phyloP scores from a whole-genome alignment of 2,888 invertebrate species.

The Itoplectis maculator region DNA sequence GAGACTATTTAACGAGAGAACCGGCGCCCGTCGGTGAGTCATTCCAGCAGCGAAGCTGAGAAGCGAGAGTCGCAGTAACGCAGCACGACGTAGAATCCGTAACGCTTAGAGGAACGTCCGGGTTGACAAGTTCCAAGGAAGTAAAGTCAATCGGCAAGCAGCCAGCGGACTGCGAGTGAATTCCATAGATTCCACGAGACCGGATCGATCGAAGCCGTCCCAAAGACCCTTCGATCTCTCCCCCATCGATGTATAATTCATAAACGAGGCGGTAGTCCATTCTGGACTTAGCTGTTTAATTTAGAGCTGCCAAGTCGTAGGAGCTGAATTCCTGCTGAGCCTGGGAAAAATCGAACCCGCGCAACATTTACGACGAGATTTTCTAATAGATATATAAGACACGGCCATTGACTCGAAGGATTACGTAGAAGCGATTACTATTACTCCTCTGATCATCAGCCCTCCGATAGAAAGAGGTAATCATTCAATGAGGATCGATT shows the following conservation, averaged over 20 bases:
- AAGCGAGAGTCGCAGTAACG: slow-evolving; percentile 28
- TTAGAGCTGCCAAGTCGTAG: not conserved
- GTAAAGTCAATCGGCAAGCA: not conserved
- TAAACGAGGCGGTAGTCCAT: not conserved
- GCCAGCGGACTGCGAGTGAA: slow-evolving; percentile 21
- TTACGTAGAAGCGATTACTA: slow-evolving; percentile 58
- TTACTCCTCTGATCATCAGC: slow-evolving; percentile 23
- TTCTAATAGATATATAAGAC: slow-evolving; percentile 13
- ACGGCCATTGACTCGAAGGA: slow-evolving; percentile 38
- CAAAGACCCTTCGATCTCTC: slow-evolving; percentile 21
- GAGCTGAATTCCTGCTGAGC: not conserved
- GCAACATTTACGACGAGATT: slow-evolving; percentile 42
- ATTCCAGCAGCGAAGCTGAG: slow-evolving; percentile 42
- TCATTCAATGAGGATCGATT: slow-evolving; percentile 48
- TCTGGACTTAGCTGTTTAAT: not conserved
- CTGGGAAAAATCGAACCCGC: slow-evolving; percentile 39
- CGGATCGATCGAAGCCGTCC: slow-evolving; percentile 29
- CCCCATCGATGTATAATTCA: slow-evolving; percentile 47
- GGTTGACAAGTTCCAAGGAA: slow-evolving; percentile 50
- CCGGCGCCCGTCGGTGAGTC: slow-evolving; percentile 60
- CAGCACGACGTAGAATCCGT: slow-evolving; percentile 39
- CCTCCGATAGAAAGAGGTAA: slow-evolving; percentile 21
- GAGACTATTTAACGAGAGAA: slow-evolving; percentile 39
- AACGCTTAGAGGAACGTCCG: slow-evolving; percentile 47
- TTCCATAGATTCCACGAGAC: slow-evolving; percentile 42